These are phyloP conservation scores for Danaus chrysippus DNA, from an alignment of 2,888 invertebrate species.

Conservation along the genomic window DNA sequence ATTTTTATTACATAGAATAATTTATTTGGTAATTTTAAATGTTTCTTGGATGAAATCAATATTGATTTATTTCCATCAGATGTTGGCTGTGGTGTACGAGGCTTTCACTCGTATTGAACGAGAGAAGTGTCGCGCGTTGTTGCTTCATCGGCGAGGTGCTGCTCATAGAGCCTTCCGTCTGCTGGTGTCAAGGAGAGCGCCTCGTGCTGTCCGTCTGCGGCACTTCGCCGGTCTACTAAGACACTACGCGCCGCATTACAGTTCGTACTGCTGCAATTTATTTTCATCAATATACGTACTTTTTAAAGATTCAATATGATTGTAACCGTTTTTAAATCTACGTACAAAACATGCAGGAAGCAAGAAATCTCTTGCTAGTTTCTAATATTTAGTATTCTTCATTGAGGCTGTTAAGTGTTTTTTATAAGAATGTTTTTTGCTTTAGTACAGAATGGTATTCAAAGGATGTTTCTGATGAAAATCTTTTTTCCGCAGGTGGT, in stretches of 20 bases:
- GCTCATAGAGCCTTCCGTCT: conserved; percentile 90
- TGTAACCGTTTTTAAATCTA: too few relatives aligned
- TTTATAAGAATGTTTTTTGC: too few relatives aligned
- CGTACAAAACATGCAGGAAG: too few relatives aligned
- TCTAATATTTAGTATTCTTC: too few relatives aligned
- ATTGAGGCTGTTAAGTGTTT: too few relatives aligned
- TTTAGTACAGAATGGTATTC: too few relatives aligned
- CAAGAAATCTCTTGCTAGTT: too few relatives aligned
- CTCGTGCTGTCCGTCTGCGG: conserved; percentile 82
- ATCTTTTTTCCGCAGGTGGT: conserved; percentile 65
- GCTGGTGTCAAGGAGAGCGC: conserved; percentile 87
- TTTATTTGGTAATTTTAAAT: too few relatives aligned
- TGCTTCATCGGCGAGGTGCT: conserved; percentile 89
- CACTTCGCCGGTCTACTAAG: conserved; percentile 91
- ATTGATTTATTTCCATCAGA: conserved; percentile 60
- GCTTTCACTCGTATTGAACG: conserved; percentile 92
- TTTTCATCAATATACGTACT: too few relatives aligned
- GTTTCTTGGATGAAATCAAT: too few relatives aligned
- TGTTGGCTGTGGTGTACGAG: conserved; percentile 94
- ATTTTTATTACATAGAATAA: too few relatives aligned
- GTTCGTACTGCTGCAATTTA: conserved; percentile 33
- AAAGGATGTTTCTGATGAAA: not conserved
- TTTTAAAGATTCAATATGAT: too few relatives aligned
- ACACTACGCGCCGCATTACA: conserved; percentile 85
- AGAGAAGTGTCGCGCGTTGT: conserved; percentile 89